Evolutionary conservation across 2,888 invertebrate species (phyloP), one percentile per base, ranked within the genome.

Genomic region (Vesta saturnalis): DNA sequence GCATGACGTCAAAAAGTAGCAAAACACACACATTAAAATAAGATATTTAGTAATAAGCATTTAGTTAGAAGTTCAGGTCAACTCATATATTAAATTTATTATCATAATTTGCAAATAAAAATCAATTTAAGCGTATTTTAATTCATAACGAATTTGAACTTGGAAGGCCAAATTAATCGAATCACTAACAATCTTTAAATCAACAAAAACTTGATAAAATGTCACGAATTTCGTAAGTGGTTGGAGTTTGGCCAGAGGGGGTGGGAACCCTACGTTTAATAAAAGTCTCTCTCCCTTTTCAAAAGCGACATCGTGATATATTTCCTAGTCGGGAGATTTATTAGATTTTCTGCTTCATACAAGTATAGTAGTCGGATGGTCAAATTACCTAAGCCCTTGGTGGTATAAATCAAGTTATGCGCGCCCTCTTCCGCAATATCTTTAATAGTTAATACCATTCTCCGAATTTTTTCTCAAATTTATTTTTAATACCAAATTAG

Each of bases 241-340:
- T n/a, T n/a, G 2, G 12, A 35, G 16, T 35, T 56, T 21, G 14
- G 67, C 35, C 30, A 16, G 39, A 55, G 59, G 14, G 19, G 47
- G 14, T 22, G 55, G 62, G 22, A 61, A 62, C 57, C 62, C 62
- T 58, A 54, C 54, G 62, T 62, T 67, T 67, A 67, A 67, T 67
- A 67, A 67, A 67, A 67, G 67, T 49, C 67, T 62, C 58, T 62
- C 67, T 59, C 67, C 61, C 43, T 12, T 43, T 67, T 63, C 62
- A 67, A 57, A n/a, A 61, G 60, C 39, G 67, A 67, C 67, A 63
- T 58, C 58, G 56, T 69, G 69, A 69, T 65, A 61, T 65, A 65
- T 69, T 64, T 69, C 64, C 62, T 65, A 47, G 69, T 69, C 58
- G 47, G 49, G 58, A 65, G 64, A 69, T 69, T 69, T 69, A 69